Evolutionary conservation across 2,113 vertebrate species (phyloP).

Genomic region (Atlantisia rogersi): DNA sequence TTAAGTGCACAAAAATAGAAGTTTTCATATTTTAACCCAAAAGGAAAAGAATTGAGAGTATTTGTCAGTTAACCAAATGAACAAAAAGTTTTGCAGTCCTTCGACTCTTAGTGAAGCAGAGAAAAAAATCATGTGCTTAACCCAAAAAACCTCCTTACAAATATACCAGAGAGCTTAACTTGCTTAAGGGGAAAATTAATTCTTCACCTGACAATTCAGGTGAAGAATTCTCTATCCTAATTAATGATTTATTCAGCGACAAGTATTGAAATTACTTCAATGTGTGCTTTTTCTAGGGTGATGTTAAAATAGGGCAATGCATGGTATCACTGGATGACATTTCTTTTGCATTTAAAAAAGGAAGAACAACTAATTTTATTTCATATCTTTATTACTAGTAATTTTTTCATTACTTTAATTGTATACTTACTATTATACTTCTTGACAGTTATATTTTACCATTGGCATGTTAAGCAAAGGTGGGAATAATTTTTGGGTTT

Average conservation of each 20-base stretch:
- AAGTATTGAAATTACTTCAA: not conserved
- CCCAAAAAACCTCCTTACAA: not conserved
- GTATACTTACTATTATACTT: not conserved
- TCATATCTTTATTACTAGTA: not conserved
- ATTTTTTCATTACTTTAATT: not conserved
- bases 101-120: not conserved
- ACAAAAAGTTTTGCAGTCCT: not conserved
- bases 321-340: not conserved
- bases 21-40: not conserved
- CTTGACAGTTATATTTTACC: not conserved
- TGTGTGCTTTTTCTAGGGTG: not conserved
- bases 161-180: not conserved
- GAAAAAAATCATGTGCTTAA: not conserved
- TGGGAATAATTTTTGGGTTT: not conserved
- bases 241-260: not conserved
- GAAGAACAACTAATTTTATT: not conserved
- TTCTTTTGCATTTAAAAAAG: not conserved
- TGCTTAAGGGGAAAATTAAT: not conserved
- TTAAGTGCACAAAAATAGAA: not conserved
- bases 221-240: not conserved
- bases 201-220: not conserved
- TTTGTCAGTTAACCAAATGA: not conserved
- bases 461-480: not conserved
- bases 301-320: not conserved
- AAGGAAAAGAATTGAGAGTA: not conserved